Evolutionary conservation across 2,113 vertebrate genomes (phyloP), one percentile per base, ranked within the genome.

Genomic region (Pelvicachromis taeniatus): DNA sequence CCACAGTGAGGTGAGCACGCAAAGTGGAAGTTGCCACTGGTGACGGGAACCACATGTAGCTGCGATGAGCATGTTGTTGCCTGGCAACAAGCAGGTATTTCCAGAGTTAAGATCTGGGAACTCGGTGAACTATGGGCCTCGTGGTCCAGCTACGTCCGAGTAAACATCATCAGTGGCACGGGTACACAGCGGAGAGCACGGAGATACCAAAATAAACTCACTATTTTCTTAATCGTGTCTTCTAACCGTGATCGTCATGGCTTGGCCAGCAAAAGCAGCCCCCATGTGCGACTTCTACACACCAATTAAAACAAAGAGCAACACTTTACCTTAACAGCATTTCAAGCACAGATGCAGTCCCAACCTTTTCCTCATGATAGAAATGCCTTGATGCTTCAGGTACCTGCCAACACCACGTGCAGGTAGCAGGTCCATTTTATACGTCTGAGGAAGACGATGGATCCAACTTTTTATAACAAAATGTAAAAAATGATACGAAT

Each of bases 21-120:
- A 17, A 73, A 65, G 63, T 0, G 6, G 68, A 75, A 42, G 42
- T 23, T 75, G 55, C 79, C 52, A 82, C 33, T 4, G 48, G 48
- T 38, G 59, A 82, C 10, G 4, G 42, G 13, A 77, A 82, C 50
- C 81, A 73, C 87, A 89, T 78, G 80, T 42, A 61, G 87, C 77
- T 56, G 45, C 73, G 78, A 17, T 59, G 55, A 91, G 81, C 52
- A n/a, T 58, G 6, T n/a, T n/a, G n/a, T n/a, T n/a, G 58, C 52
- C 59, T 87, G 87, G 68, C 53, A 83, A 78, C 19, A 70, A 29
- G 16, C 50, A 53, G 9, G 38, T n/a, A 48, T 77, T 82, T 82
- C 73, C 79, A 87, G 7, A 78, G 23, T 50, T 50, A 75, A 48
- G 42, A 82, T 52, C 75, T n/a, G 56, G 13, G 3, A 89, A 81